Base-by-base conservation (phyloP, 1,140 invertebrate species). In the Nixonia krombeini region DNA sequence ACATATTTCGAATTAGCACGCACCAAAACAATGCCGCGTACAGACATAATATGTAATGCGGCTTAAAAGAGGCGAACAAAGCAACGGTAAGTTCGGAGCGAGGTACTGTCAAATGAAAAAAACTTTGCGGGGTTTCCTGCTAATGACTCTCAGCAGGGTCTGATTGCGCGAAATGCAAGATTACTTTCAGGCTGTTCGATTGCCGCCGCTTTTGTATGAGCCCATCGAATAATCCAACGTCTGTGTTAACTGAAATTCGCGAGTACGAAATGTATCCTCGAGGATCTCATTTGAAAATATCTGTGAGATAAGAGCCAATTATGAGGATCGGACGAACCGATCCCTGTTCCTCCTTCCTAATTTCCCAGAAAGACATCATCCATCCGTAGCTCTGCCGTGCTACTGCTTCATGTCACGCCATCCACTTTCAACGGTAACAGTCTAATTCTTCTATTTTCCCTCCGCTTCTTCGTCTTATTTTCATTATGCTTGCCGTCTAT, bases 391-490 rank as follows among this genome's bases (percentile, higher is more conserved):
- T 59, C 29, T 38, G 44, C 28, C 28, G 61, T 58, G 45, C 72
- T 73, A 72, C 53, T 63, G 56, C 53, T 41, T 28, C 18, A 21
- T 46, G 57, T 75, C 67, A 73, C 64, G 58, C 46, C 37, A 72
- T 46, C 56, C 33, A 56, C 64, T 64, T 47, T 40, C n/a, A 37
- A 44, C 28, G 45, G 41, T 55, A 38, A 53, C 58, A 31, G 58
- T 17, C 21, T 16, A 44, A 38, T 63, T 58, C 37, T 13, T 10
- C 21, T 16, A 17, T 44, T 61, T 41, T 51, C 52, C 47, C 53
- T 35, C 16, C 42, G 47, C 38, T 40, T 21, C 46, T 57, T 16
- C 8, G 13, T 37, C 37, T 12, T 21, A 4, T 31, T n/a, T 28
- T 38, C 23, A 23, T 40, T 47, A 41, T 29, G 17, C 33, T 41